phyloP scores from a whole-genome alignment of 2,797 vertebrate genomes.

The Champsocephalus gunnari region DNA sequence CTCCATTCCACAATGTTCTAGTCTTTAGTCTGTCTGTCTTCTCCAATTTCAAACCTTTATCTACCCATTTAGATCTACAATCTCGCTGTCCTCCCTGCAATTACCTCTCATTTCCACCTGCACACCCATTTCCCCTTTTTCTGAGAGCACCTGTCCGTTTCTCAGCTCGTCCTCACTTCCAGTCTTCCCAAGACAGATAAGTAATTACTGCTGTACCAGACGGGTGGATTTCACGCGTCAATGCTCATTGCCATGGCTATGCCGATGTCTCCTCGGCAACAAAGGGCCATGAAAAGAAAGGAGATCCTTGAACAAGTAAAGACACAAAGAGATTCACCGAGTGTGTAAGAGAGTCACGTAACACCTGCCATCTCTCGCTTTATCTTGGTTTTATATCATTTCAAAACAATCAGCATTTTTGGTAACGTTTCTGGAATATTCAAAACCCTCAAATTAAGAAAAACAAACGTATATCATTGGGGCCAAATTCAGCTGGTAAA shows the following conservation, averaged over 20 bases:
- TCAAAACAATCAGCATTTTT: background rate
- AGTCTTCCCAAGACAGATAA: conserved; percentile 63
- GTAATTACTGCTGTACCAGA: conserved; percentile 75
- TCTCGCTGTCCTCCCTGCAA: conserved; percentile 46
- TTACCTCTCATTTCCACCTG: conserved; percentile 71
- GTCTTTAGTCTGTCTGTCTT: conserved; percentile 15
- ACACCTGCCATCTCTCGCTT: conserved; percentile 18
- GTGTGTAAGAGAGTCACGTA: conserved; percentile 20
- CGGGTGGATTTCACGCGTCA: conserved; percentile 81
- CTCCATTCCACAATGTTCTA: conserved; percentile 26
- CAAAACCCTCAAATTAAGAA: too few species aligned
- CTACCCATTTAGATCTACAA: background rate
- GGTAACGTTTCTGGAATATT: conserved; percentile 1
- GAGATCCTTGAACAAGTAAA: conserved; percentile 28
- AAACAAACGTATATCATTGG: too few species aligned
- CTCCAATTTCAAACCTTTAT: background rate
- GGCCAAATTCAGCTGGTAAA: too few species aligned
- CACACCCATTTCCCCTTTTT: conserved; percentile 49
- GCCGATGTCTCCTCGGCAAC: conserved; percentile 74
- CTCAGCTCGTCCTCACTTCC: conserved; percentile 49
- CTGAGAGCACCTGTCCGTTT: conserved; percentile 55
- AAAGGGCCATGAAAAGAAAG: conserved; percentile 47
- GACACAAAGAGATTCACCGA: conserved; percentile 16
- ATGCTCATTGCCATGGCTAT: conserved; percentile 69
- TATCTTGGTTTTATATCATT: background rate